phyloP scores from a whole-genome alignment of 2,888 invertebrate species.

The Synergus gifuensis region DNA sequence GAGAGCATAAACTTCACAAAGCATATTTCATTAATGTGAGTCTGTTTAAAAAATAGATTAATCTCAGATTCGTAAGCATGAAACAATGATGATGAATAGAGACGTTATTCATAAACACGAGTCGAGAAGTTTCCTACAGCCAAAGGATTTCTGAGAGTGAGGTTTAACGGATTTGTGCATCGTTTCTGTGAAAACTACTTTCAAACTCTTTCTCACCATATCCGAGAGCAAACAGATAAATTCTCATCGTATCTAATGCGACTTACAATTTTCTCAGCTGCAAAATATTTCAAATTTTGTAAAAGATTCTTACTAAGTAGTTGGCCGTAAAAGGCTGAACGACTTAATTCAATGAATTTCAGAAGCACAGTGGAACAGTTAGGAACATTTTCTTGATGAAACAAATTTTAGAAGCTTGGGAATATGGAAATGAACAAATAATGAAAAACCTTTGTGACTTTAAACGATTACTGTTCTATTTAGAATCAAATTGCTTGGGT shows the following conservation, averaged over 20 bases:
- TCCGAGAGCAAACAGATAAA: not conserved
- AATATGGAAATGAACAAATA: no score
- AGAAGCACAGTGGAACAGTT: not conserved
- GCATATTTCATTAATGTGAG: no score
- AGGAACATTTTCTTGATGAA: no score
- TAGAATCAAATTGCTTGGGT: not conserved
- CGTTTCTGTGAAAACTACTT: conserved; percentile 7
- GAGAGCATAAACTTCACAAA: no score
- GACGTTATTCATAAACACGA: conserved; percentile 1
- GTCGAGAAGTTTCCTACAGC: not conserved
- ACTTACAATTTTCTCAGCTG: not conserved
- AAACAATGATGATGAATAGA: conserved; percentile 2
- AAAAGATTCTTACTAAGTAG: not conserved
- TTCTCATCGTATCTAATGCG: conserved; percentile 7
- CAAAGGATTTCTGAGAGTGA: not conserved
- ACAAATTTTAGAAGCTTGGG: no score
- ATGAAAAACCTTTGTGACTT: no score
- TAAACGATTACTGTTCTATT: not conserved
- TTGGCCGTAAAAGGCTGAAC: no score
- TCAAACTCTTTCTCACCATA: conserved; percentile 7
- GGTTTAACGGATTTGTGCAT: conserved; percentile 8
- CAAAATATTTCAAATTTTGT: not conserved
- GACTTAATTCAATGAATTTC: not conserved
- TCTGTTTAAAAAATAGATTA: not conserved
- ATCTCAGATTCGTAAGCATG: not conserved